Percentiles rank a stretch among this genome's conserved stretches.
These are phyloP conservation scores for Cistogaster globosa DNA, from an alignment of 2,888 invertebrate genomes.

Conservation along the genomic window DNA sequence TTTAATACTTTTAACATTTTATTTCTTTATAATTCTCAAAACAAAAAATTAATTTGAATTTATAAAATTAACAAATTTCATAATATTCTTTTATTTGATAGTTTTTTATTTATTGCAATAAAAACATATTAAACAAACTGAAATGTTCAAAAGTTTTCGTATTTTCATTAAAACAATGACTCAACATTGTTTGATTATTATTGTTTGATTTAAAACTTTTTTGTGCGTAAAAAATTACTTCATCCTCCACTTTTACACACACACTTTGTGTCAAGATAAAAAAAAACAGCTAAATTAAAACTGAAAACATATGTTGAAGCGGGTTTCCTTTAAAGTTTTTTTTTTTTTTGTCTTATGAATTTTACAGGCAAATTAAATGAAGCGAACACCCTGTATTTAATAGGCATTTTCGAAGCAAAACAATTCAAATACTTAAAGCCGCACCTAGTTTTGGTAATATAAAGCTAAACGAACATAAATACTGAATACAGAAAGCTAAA, in stretches of 20 bases:
- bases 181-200: slow-evolving; percentile 44
- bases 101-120: not conserved
- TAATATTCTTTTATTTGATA: too few relatives aligned
- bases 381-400: slow-evolving; percentile 56
- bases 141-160: slow-evolving; percentile 17
- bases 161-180: slow-evolving; percentile 46
- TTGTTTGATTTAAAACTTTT: slow-evolving; percentile 10
- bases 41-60: too few relatives aligned
- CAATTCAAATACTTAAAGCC: slow-evolving; percentile 17
- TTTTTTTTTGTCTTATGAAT: slow-evolving; percentile 35
- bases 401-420: slow-evolving; percentile 10
- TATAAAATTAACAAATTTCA: too few relatives aligned
- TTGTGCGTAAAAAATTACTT: not conserved
- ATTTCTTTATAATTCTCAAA: too few relatives aligned
- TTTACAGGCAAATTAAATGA: slow-evolving; percentile 45
- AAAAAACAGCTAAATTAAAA: slow-evolving; percentile 9
- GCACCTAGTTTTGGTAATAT: slow-evolving; percentile 34
- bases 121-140: not conserved
- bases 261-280: slow-evolving; percentile 8
- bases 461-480: slow-evolving; percentile 29
- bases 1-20: too few relatives aligned
- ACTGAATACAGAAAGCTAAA: slow-evolving; percentile 2
- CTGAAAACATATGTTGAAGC: slow-evolving; percentile 34
- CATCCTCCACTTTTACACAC: not conserved
- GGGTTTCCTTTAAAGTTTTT: slow-evolving; percentile 28